Evolutionary conservation across 1,140 invertebrate species (phyloP), one percentile per base, ranked within the genome.

Genomic region (Drosophila cardini): DNA sequence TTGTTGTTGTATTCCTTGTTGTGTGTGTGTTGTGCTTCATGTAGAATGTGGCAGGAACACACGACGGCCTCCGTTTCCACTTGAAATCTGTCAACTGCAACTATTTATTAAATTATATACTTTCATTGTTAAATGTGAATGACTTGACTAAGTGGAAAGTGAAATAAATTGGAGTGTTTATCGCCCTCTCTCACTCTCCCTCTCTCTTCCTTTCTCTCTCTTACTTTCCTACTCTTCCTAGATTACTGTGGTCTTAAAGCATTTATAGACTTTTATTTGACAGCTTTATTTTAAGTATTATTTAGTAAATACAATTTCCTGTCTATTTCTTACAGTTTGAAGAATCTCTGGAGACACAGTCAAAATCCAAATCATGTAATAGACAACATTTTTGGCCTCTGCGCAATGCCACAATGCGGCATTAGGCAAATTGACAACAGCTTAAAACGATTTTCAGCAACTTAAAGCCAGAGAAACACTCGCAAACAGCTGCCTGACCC

Each of bases 61-160:
- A 62, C 34, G n/a, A 62, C 34, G n/a, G 11, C 45, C 15, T 36
- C 46, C 75, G 42, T 40, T 60, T 67, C 74, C 84, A 89, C 84
- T 89, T 84, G 84, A 89, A 87, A 89, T 89, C 84, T 89, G 84
- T 89, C 84, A 89, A 89, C 84, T 89, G 84, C 84, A 89, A 89
- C 84, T 89, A 89, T 89, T 89, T 89, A 89, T 89, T 89, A 89
- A 89, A 89, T 89, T 89, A 89, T 89, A 90, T 77, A 78, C 77
- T 72, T 60, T 43, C 84, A 89, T 89, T 89, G 85, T 89, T 83
- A 80, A 87, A 77, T 72, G 73, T 53, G 76, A 74, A 78, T 53
- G 74, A 68, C 77, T 71, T 62, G 74, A 48, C 48, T 48, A 46
- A 67, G 38, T 46, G 40, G 45, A 21, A 40, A 36, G 42, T 8